Conservation (phyloP, 1,140 invertebrate species). For the Bombyx mandarina region DNA sequence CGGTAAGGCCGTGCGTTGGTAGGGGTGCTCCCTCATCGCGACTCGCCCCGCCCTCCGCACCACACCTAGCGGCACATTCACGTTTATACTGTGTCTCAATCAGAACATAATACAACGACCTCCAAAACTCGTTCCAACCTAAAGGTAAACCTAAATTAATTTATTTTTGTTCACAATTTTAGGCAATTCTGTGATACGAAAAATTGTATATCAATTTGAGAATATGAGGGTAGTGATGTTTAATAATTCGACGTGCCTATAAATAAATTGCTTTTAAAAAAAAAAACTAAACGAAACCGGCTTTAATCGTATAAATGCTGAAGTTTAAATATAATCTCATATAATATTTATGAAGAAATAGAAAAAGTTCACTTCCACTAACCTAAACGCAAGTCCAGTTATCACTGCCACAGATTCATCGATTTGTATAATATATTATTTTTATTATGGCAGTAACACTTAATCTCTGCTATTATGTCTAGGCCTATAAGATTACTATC, state of each 20-base stretch:
- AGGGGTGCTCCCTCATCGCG: constrained; percentile 91
- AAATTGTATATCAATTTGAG: no score
- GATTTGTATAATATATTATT: constrained; percentile 28
- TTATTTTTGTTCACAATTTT: no score
- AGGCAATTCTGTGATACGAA: no score
- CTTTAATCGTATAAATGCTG: constrained; percentile 42
- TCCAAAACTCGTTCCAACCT: no score
- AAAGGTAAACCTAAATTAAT: no score
- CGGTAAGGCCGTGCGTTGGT: constrained; percentile 85
- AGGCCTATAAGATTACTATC: constrained; percentile 42
- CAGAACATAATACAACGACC: constrained; percentile 15
- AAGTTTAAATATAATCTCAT: constrained; percentile 53
- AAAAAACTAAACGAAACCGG: no score
- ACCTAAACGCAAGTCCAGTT: constrained; percentile 27
- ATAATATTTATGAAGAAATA: constrained; percentile 23
- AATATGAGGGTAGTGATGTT: no score
- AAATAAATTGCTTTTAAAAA: no score
- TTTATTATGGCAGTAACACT: constrained; percentile 53
- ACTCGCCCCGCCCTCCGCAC: constrained; percentile 84
- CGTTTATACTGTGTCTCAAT: constrained; percentile 56
- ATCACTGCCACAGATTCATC: constrained; percentile 45
- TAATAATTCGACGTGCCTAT: no score
- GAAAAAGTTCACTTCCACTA: constrained; percentile 21
- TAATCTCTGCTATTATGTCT: constrained; percentile 51
- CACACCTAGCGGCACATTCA: constrained; percentile 72